Conservation (phyloP, 2,888 invertebrate species). For the Vesta saturnalis region DNA sequence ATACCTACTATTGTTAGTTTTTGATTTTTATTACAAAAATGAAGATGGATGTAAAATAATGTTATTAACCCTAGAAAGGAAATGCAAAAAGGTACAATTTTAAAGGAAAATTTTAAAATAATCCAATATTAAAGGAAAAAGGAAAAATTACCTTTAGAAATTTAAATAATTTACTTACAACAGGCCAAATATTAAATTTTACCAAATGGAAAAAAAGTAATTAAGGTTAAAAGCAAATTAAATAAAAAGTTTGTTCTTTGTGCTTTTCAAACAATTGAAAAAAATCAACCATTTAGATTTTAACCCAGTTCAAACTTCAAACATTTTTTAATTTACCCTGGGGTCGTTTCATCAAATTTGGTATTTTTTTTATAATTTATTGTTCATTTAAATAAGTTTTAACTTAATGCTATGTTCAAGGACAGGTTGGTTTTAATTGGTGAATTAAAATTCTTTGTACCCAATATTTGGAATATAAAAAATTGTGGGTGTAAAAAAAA, state of each 20-base stretch:
- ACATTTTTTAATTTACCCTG: slow-evolving; percentile 67
- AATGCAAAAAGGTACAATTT: too few species aligned
- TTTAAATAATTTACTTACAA: too few species aligned
- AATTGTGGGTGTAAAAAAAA: too few species aligned
- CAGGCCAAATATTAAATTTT: slow-evolving; percentile 78
- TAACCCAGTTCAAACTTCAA: slow-evolving; percentile 71
- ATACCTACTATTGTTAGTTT: too few species aligned
- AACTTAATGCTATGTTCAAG: too few species aligned
- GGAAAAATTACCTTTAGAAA: neutral
- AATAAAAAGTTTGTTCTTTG: slow-evolving; percentile 71
- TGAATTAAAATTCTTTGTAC: too few species aligned
- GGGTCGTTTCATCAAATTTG: slow-evolving; percentile 21
- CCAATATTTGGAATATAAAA: too few species aligned
- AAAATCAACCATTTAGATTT: too few species aligned
- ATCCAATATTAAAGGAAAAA: slow-evolving; percentile 70
- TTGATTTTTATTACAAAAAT: slow-evolving; percentile 72
- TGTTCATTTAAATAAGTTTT: too few species aligned
- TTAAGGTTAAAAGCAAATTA: slow-evolving; percentile 74
- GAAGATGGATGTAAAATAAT: slow-evolving; percentile 71
- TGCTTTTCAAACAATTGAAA: slow-evolving; percentile 72
- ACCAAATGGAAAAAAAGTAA: slow-evolving; percentile 75
- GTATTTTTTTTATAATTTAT: slow-evolving; percentile 11
- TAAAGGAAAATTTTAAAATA: slow-evolving; percentile 76
- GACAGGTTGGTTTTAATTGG: too few species aligned
- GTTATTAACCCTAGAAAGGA: too few species aligned